Percentiles rank a stretch among this genome's conserved stretches.
phyloP scores from a whole-genome alignment of 53 echinoderm and acorn worm genomes.

The Holothuria scabra region DNA sequence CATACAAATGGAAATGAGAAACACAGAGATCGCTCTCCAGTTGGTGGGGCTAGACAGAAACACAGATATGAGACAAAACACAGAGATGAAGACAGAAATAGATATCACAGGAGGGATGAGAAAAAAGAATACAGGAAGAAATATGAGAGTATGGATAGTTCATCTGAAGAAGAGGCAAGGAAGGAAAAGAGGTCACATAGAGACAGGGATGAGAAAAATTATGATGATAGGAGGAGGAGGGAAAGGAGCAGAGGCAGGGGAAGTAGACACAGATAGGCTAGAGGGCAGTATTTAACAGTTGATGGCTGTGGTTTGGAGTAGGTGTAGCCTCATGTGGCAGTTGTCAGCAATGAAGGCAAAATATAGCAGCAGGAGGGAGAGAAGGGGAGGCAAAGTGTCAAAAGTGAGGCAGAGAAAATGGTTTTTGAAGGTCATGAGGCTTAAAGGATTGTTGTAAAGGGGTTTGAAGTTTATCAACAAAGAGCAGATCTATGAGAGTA shows the following conservation, averaged over 20 bases:
- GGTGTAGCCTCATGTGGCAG: too few species aligned
- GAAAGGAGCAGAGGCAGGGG: conserved; percentile 20
- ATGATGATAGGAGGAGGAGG: conserved; percentile 19
- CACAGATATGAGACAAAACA: too few species aligned
- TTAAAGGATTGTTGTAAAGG: too few species aligned
- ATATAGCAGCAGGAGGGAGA: too few species aligned
- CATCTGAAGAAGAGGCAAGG: neutral
- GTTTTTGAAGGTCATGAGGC: too few species aligned
- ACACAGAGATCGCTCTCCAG: neutral
- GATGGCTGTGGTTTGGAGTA: too few species aligned
- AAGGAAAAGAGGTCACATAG: neutral
- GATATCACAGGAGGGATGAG: conserved; percentile 3
- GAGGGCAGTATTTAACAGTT: neutral
- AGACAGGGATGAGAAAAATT: neutral
- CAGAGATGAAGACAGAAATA: neutral
- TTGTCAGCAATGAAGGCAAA: too few species aligned
- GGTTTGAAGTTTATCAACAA: too few species aligned
- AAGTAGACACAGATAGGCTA: conserved; percentile 14
- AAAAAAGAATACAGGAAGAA: neutral
- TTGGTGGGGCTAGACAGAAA: neutral
- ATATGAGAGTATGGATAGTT: neutral
- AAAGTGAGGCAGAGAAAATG: too few species aligned
- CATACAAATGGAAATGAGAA: conserved; percentile 4
- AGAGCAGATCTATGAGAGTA: too few species aligned
- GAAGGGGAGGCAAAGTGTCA: too few species aligned